phyloP scores from a whole-genome alignment of 1,140 invertebrate species.

The Riptortus pedestris region DNA sequence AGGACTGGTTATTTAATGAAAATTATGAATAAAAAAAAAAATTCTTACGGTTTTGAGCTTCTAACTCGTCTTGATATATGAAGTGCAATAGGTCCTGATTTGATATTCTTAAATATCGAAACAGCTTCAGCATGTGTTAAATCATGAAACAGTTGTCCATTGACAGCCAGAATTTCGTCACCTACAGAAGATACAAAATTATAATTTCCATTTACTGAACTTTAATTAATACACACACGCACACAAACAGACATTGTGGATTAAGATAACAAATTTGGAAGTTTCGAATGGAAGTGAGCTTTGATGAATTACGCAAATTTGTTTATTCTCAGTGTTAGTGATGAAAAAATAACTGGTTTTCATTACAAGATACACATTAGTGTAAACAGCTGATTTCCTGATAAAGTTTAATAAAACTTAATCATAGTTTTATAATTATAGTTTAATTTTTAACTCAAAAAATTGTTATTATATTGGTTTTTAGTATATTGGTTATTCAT shows the following conservation, averaged over 20 bases:
- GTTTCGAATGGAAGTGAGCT: neutral
- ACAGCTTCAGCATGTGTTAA: slow-evolving; percentile 78
- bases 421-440: too few relatives aligned
- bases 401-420: too few relatives aligned
- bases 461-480: too few relatives aligned
- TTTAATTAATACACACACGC: too few relatives aligned
- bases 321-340: neutral
- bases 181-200: slow-evolving; percentile 44
- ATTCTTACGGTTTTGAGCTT: slow-evolving; percentile 5
- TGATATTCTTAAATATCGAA: slow-evolving; percentile 69
- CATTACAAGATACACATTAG: too few relatives aligned
- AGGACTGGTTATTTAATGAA: neutral
- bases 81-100: slow-evolving; percentile 63
- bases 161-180: slow-evolving; percentile 80
- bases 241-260: too few relatives aligned
- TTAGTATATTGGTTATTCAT: too few relatives aligned
- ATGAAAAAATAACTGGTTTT: too few relatives aligned
- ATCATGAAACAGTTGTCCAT: slow-evolving; percentile 69
- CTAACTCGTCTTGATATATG: slow-evolving; percentile 59
- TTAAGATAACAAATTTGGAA: neutral
- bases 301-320: neutral
- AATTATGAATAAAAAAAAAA: neutral
- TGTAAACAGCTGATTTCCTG: too few relatives aligned
- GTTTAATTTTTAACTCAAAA: too few relatives aligned
- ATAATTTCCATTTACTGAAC: too few relatives aligned